Evolutionary conservation across 2,113 vertebrate genomes (phyloP).

Genomic region (Perca flavescens): DNA sequence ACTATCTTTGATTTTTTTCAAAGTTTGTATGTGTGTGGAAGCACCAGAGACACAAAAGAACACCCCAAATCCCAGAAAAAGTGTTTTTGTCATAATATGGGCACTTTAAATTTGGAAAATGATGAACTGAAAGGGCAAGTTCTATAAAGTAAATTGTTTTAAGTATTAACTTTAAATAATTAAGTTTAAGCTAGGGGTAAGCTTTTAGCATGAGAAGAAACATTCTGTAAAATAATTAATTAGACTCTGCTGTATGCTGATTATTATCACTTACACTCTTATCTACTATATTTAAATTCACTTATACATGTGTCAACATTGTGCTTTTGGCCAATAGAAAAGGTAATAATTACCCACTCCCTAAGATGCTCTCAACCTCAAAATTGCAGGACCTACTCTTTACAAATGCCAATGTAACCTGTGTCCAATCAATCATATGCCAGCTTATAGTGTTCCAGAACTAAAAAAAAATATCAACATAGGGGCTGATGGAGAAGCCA

Average conservation of each 20-base stretch:
- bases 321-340: not conserved
- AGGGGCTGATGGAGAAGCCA: conserved; percentile 11
- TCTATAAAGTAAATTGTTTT: too few species aligned
- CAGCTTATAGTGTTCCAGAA: conserved; percentile 20
- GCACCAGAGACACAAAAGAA: too few species aligned
- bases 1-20: too few species aligned
- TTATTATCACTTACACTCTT: not conserved
- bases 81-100: too few species aligned
- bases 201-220: not conserved
- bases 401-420: not conserved
- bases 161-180: too few species aligned
- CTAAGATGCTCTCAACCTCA: too few species aligned
- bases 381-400: not conserved
- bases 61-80: too few species aligned
- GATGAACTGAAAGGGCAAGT: not conserved
- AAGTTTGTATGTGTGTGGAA: too few species aligned
- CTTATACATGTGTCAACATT: not conserved
- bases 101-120: conserved; percentile 19
- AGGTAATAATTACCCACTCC: too few species aligned
- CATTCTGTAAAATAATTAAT: not conserved
- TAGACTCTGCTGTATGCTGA: not conserved
- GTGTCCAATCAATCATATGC: conserved; percentile 7
- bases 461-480: conserved; percentile 8
- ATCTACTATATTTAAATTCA: not conserved
- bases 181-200: not conserved